Evolutionary conservation across 2,888 invertebrate species (phyloP), one percentile per base, ranked within the genome.

Genomic region (Scaptomyza parva): DNA sequence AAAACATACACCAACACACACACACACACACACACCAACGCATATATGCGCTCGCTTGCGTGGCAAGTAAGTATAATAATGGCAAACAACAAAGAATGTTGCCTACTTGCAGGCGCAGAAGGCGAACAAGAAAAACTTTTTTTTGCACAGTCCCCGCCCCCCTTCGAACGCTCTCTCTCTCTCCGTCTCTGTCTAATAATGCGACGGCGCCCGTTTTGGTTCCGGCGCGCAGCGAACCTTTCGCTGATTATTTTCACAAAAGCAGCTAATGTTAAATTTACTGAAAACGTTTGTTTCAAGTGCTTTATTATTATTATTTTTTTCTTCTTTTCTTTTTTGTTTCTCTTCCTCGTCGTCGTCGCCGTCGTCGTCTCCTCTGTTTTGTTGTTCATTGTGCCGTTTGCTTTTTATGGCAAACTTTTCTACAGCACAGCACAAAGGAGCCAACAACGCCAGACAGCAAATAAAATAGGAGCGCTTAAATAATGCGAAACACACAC

Each of bases 231-330:
- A 45, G 41, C 44, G 70, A 63, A 60, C 77, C 77, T 64, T 76
- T 59, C 54, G 68, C 71, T 65, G 71, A 86, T 84, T 86, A 84
- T 84, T 80, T 86, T 80, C 66, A 83, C 86, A 86, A 79, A 72
- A 83, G 73, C 66, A 77, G 88, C 86, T 84, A 84, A 84, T 84
- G 88, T 88, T 84, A 88, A 84, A 84, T 84, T 87, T 88, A 84
- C 88, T 86, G 83, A 85, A 84, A 84, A 87, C 88, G 86, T 86
- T 87, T 84, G 88, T 85, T 84, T 84, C 86, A 87, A 87, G 83
- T 87, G 88, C 88, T 84, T 84, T 86, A 84, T 87, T 85, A 85
- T 87, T 87, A 72, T 85, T 61, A 14, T 24, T 17, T 61, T 18
- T 24, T 17, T 14, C 26, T 5, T 17, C 17, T 11, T 18, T 6